A percentile compares a stretch with the other conserved stretches of the same genome.
Evolutionary conservation across 1,140 invertebrate species (phyloP).

Genomic region (Trinorchestia longiramus): DNA sequence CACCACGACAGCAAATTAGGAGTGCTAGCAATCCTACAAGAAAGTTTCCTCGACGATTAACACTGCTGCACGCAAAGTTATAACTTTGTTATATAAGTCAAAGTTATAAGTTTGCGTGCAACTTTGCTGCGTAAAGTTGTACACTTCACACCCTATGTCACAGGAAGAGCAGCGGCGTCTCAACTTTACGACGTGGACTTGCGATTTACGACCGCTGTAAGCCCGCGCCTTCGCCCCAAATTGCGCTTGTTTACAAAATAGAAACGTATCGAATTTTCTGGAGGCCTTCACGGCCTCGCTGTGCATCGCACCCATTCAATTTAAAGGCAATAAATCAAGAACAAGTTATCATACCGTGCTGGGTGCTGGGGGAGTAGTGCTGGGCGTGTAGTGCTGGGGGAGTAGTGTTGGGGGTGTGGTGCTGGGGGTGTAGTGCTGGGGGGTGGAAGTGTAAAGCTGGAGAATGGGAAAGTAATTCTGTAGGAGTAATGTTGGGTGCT

Average conservation of each 20-base stretch:
- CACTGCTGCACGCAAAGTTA: too few relatives aligned
- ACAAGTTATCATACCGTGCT: too few relatives aligned
- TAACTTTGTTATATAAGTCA: too few relatives aligned
- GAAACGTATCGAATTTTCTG: conserved; percentile 46
- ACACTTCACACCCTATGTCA: background rate
- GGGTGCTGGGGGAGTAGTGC: too few relatives aligned
- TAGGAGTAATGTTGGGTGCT: too few relatives aligned
- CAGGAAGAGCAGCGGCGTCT: background rate
- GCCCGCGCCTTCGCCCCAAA: background rate
- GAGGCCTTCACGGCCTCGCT: background rate
- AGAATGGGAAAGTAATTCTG: too few relatives aligned
- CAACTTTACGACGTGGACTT: conserved; percentile 32
- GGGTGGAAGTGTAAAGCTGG: too few relatives aligned
- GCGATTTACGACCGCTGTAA: conserved; percentile 24
- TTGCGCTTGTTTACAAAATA: conserved; percentile 53
- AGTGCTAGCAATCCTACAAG: background rate
- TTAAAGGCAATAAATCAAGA: conserved; percentile 40
- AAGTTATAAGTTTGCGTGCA: too few relatives aligned
- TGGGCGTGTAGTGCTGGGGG: too few relatives aligned
- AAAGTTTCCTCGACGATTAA: background rate
- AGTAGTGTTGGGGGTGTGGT: too few relatives aligned
- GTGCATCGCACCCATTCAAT: background rate
- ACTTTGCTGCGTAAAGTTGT: too few relatives aligned
- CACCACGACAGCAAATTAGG: background rate
- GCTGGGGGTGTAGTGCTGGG: too few relatives aligned